Conservation (phyloP, 2,113 vertebrate species). For the Platanista minor region DNA sequence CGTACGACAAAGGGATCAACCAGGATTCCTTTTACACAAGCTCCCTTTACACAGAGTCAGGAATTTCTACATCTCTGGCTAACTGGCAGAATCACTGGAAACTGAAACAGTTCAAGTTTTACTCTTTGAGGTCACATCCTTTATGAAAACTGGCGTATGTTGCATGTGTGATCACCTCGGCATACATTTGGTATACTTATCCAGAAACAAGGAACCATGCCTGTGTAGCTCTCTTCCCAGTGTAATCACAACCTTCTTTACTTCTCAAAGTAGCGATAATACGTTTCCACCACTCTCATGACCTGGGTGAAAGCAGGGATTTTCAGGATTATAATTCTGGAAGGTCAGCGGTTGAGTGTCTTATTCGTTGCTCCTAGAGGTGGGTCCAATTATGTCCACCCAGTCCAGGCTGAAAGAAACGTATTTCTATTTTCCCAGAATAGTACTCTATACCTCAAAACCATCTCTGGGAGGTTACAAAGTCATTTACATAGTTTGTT, state of each 20-base stretch:
- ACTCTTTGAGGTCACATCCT: neutral
- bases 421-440: neutral
- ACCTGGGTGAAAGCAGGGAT: neutral
- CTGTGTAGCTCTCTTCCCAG: neutral
- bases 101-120: neutral
- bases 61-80: neutral
- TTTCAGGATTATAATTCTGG: neutral
- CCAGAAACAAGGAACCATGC: neutral
- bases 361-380: neutral
- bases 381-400: neutral
- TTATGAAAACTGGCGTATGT: neutral
- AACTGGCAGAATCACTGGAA: neutral
- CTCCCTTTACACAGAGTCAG: neutral
- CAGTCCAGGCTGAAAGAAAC: neutral
- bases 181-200: neutral
- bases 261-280: neutral
- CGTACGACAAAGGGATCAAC: neutral
- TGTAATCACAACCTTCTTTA: neutral
- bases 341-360: neutral
- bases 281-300: accelerated
- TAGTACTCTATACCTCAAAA: neutral
- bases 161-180: neutral
- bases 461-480: neutral
- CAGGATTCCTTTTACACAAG: neutral
- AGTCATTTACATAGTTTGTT: neutral